A percentile compares a stretch with the other conserved stretches of the same genome.
Conservation (phyloP, 2,797 vertebrate genomes). For the Craterocephalus amniculus region DNA sequence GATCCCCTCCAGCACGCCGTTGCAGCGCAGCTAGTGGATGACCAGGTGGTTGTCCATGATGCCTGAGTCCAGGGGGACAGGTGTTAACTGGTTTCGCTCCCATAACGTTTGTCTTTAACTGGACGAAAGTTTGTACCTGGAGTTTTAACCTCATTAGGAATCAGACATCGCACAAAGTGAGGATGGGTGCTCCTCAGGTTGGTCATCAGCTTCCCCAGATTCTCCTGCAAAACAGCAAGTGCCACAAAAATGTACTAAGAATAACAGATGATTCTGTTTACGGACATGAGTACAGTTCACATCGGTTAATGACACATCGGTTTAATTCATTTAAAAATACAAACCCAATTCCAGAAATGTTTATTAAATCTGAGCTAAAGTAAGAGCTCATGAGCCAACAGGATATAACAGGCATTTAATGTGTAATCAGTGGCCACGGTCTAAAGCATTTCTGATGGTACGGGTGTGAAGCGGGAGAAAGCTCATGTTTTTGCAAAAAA, state of each 20-base stretch:
- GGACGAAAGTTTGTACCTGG: slow-evolving; percentile 78
- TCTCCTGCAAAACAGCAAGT: slow-evolving; percentile 79
- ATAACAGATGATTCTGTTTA: too few species aligned
- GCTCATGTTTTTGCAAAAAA: too few species aligned
- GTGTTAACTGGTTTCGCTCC: background rate
- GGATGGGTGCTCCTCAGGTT: slow-evolving; percentile 89
- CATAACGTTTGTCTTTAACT: background rate
- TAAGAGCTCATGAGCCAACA: too few species aligned
- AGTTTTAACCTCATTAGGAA: slow-evolving; percentile 91
- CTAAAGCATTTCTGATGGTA: too few species aligned
- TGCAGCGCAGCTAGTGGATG: slow-evolving; percentile 72
- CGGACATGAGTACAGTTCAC: too few species aligned
- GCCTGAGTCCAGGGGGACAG: background rate
- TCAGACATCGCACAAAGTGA: slow-evolving; percentile 91
- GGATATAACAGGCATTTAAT: too few species aligned
- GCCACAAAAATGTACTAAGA: background rate
- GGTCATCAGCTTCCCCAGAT: slow-evolving; percentile 90
- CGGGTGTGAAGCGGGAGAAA: too few species aligned
- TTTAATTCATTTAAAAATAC: too few species aligned
- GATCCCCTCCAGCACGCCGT: slow-evolving; percentile 85
- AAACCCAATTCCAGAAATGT: too few species aligned
- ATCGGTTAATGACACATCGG: too few species aligned
- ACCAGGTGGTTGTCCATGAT: slow-evolving; percentile 59
- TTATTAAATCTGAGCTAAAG: too few species aligned
- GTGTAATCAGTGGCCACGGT: too few species aligned